phyloP scores from a whole-genome alignment of 1,140 invertebrate species.

The Pseudomyrmex cubaensis region DNA sequence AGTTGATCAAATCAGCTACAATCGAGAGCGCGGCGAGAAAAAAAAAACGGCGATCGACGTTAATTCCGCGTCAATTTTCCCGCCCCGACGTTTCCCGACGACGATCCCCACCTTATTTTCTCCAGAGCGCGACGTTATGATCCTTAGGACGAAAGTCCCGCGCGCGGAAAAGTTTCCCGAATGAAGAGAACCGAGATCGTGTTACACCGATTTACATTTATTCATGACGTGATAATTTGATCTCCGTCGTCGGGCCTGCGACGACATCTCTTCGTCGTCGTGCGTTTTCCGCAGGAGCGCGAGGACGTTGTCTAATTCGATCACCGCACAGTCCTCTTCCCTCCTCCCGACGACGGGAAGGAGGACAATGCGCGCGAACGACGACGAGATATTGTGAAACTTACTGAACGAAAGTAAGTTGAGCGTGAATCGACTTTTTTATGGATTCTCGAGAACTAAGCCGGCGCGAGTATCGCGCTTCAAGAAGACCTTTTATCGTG shows the following conservation, averaged over 20 bases:
- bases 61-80: background rate
- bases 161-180: background rate
- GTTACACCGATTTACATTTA: constrained; percentile 57
- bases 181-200: constrained; percentile 21
- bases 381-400: constrained; percentile 23
- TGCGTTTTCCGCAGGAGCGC: background rate
- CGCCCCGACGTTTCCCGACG: background rate
- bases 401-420: constrained; percentile 31
- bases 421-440: constrained; percentile 33
- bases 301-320: constrained; percentile 46
- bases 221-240: constrained; percentile 56
- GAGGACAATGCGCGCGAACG: background rate
- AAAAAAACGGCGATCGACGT: background rate
- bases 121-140: background rate
- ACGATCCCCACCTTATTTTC: background rate
- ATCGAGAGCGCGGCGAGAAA: too few relatives aligned
- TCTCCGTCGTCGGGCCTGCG: constrained; percentile 4
- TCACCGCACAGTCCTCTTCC: constrained; percentile 1
- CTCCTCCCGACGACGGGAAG: background rate
- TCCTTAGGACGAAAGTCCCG: background rate
- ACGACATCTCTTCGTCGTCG: constrained; percentile 17
- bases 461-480: constrained; percentile 16
- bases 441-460: constrained; percentile 3
- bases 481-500: constrained; percentile 53
- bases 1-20: too few relatives aligned